A percentile compares a stretch with the other conserved stretches of the same genome.
These are phyloP conservation scores for Crotalus horridus DNA, from an alignment of 2,113 vertebrate genomes.

Conservation along the genomic window DNA sequence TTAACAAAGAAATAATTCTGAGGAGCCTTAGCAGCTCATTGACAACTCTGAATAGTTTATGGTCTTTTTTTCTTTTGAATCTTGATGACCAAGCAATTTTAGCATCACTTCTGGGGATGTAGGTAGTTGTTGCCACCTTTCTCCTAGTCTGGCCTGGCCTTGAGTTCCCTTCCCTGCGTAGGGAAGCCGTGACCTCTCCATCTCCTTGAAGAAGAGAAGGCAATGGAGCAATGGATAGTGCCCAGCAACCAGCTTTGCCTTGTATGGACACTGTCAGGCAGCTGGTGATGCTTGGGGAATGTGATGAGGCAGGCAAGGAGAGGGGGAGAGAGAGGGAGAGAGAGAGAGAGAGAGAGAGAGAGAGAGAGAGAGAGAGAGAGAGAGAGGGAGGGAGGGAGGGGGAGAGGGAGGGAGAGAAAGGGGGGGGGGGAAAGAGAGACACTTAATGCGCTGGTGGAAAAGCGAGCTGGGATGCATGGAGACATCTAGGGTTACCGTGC, in stretches of 20 bases:
- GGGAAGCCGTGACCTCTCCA: not conserved
- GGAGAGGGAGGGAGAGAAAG: too few species aligned
- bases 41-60: not conserved
- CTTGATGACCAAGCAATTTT: not conserved
- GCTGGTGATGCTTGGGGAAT: slow-evolving; percentile 22
- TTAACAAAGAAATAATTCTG: not conserved
- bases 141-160: not conserved
- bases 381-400: too few species aligned
- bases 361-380: too few species aligned
- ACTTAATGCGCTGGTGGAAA: slow-evolving; percentile 28
- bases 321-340: not conserved
- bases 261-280: slow-evolving; percentile 32
- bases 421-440: too few species aligned
- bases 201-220: slow-evolving; percentile 4
- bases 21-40: not conserved
- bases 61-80: not conserved
- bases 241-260: slow-evolving; percentile 9
- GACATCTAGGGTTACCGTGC: slow-evolving; percentile 17
- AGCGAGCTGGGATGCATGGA: slow-evolving; percentile 8
- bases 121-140: not conserved
- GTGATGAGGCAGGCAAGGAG: slow-evolving; percentile 34
- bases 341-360: not conserved
- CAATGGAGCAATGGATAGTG: not conserved
- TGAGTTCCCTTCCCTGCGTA: not conserved
- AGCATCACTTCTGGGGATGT: not conserved